Evolutionary conservation across 1,140 invertebrate species (phyloP), one percentile per base, ranked within the genome.

Genomic region (Fopius arisanus): DNA sequence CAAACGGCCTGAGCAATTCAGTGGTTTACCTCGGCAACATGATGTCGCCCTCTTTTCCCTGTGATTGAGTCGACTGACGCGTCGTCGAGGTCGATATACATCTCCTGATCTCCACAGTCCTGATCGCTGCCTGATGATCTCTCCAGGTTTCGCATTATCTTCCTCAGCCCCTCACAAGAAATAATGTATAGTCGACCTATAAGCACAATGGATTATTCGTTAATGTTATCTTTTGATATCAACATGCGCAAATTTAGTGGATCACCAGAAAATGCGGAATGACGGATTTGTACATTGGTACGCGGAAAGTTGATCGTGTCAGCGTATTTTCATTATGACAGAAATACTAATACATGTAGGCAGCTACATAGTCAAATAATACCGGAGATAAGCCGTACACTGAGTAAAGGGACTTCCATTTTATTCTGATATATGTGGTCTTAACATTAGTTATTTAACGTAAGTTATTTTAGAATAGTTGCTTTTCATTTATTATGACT

Each of bases 11-110:
- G 3, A 9, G 31, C 31, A 33, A 33, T 37, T 37, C 33, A n/a
- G n/a, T 81, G 83, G 84, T 83, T 86, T 86, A 68, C 82, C 79
- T 80, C 79, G 76, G 83, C 81, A 79, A 84, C 84, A 86, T 86
- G 84, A 75, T 87, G 85, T 74, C 86, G 86, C 74, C 84, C 82
- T 76, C 86, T 82, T 87, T 88, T 88, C 69, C 86, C 86, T 75
- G 85, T 88, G 75, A 88, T 81, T 79, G 86, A 88, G 80, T 88
- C 87, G 66, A 87, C 86, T 68, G 87, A 88, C 51, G 82, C 87
- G 83, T 88, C 87, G 80, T 88, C 87, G 78, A 88, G 83, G 78
- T 88, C 87, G 84, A 87, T 88, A 79, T 88, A 88, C 87, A 88
- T 88, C 80, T 88, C 87, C 83, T 84, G 85, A 85, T 88, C 85